These are phyloP conservation scores for Diarsia rubi DNA, from an alignment of 2,888 invertebrate genomes.

Conservation along the genomic window DNA sequence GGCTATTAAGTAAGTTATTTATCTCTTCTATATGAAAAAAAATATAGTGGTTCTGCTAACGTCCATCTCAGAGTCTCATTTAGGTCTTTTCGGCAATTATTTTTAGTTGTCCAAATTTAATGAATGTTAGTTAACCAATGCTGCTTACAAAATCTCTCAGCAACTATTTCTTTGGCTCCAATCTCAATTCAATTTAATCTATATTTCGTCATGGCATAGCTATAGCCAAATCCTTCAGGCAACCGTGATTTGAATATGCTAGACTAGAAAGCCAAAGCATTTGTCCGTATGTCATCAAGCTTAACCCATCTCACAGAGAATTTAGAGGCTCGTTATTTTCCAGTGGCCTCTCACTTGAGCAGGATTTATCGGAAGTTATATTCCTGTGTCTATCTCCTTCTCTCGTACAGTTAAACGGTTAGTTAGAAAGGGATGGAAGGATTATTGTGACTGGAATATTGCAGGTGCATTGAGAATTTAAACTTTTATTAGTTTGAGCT, in stretches of 20 bases:
- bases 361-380: slow-evolving; percentile 58
- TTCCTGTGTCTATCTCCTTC: slow-evolving; percentile 39
- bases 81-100: neutral
- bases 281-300: slow-evolving; percentile 49
- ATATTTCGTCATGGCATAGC: neutral
- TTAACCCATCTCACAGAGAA: slow-evolving; percentile 60
- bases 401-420: neutral
- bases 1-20: too few relatives aligned
- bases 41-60: too few relatives aligned
- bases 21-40: too few relatives aligned
- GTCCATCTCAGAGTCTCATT: too few relatives aligned
- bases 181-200: neutral
- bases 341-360: slow-evolving; percentile 62
- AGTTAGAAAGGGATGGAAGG: slow-evolving; percentile 21
- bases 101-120: neutral
- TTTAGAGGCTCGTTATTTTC: slow-evolving; percentile 68
- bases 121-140: neutral
- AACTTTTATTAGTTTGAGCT: slow-evolving; percentile 45
- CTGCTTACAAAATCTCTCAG: neutral
- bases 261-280: slow-evolving; percentile 8
- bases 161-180: neutral
- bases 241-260: neutral
- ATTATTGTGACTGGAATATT: slow-evolving; percentile 44
- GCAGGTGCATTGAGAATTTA: slow-evolving; percentile 53
- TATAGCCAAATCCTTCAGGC: neutral